These are phyloP conservation scores for Amazonetta brasiliensis DNA, from an alignment of 2,797 vertebrate genomes.

Conservation along the genomic window DNA sequence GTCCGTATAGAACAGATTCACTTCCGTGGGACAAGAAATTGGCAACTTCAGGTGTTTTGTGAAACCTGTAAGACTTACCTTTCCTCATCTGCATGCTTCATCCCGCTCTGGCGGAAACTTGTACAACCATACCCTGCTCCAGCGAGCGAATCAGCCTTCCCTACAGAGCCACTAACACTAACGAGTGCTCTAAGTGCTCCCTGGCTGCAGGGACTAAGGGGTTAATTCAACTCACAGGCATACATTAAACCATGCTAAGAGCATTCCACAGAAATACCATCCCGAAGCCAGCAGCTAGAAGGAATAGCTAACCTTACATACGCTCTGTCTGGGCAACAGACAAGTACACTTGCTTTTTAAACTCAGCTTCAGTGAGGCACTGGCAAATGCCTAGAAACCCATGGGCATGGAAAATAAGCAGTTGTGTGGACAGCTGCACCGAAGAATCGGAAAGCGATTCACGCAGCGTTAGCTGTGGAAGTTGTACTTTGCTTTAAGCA, in stretches of 20 bases:
- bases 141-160: fast-evolving
- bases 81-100: background rate
- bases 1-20: fast-evolving
- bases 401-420: background rate
- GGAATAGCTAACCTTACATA: background rate
- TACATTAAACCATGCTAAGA: background rate
- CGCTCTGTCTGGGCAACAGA: background rate
- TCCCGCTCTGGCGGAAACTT: background rate
- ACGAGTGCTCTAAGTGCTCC: fast-evolving
- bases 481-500: background rate
- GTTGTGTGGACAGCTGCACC: background rate
- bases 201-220: background rate
- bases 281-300: background rate
- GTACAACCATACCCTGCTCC: background rate
- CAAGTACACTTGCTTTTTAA: background rate
- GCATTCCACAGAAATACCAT: conserved; percentile 52
- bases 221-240: conserved; percentile 17
- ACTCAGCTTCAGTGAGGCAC: background rate
- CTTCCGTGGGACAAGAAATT: fast-evolving
- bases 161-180: background rate
- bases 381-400: background rate
- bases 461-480: background rate
- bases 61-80: background rate
- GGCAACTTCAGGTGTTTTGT: background rate
- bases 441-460: background rate